Percentiles rank a stretch among this genome's conserved stretches.
phyloP scores from a whole-genome alignment of 2,113 vertebrate species.

The Uria lomvia region DNA sequence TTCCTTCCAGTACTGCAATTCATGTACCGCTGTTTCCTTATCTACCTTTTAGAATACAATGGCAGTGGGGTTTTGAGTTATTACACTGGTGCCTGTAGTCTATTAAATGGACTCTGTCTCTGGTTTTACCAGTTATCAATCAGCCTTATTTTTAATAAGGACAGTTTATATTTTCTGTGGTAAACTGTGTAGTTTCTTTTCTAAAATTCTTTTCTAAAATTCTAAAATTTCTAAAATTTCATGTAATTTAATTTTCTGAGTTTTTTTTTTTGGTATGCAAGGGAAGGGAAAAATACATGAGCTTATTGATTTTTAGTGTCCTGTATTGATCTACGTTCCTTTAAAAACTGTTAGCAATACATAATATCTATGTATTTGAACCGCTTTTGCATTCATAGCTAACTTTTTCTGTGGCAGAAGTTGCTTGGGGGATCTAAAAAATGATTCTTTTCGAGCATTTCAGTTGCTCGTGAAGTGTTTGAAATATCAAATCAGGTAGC shows the following conservation, averaged over 20 bases:
- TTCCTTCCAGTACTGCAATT: background rate
- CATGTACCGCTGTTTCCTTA: background rate
- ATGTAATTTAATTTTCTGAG: background rate
- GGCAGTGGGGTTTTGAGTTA: background rate
- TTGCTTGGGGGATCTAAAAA: background rate
- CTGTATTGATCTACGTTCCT: background rate
- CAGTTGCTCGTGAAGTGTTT: background rate
- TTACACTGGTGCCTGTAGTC: background rate
- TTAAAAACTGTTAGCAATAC: background rate
- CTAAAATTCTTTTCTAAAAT: too few relatives aligned
- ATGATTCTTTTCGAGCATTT: background rate
- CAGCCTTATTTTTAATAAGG: background rate
- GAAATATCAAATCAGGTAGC: background rate
- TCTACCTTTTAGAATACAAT: background rate
- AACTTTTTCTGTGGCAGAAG: background rate
- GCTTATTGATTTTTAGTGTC: background rate
- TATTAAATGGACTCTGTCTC: background rate
- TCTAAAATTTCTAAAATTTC: background rate
- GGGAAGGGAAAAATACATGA: accelerated
- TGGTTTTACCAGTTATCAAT: background rate
- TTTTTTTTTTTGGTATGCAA: background rate
- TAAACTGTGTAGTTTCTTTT: background rate
- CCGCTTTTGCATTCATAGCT: background rate
- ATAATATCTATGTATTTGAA: background rate
- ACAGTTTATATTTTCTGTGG: background rate